Evolutionary conservation across 2,888 invertebrate species (phyloP).

Genomic region (Ichneumon xanthorius): DNA sequence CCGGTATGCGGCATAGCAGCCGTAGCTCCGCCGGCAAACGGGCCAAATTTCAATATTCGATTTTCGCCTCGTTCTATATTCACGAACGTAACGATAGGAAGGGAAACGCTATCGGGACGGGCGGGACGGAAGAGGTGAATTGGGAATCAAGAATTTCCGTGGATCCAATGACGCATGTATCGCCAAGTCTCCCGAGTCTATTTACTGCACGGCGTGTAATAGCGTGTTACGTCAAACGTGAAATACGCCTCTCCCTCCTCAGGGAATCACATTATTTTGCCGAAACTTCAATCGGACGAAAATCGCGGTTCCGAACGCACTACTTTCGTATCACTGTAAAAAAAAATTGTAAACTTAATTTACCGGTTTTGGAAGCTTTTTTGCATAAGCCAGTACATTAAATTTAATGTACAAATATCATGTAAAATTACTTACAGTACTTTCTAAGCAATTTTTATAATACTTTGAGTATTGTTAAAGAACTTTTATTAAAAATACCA

Average conservation of each 20-base stretch:
- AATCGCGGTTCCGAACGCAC: no score
- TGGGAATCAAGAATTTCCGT: constrained; percentile 62
- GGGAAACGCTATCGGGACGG: constrained; percentile 36
- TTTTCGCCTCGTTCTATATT: constrained; percentile 67
- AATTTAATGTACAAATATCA: no score
- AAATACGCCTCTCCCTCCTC: background rate
- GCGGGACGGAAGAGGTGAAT: constrained; percentile 51
- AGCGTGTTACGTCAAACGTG: constrained; percentile 10
- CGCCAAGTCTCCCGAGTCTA: constrained; percentile 11
- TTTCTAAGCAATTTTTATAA: no score
- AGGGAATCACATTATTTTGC: no score
- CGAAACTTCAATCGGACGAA: no score
- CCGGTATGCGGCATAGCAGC: constrained; percentile 45
- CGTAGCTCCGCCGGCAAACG: constrained; percentile 8
- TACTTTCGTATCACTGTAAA: no score
- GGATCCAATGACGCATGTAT: constrained; percentile 47
- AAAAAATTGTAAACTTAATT: no score
- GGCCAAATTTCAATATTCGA: constrained; percentile 73
- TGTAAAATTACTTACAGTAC: no score
- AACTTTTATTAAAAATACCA: no score
- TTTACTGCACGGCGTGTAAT: constrained; percentile 1
- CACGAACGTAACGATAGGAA: constrained; percentile 39
- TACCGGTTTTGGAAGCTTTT: no score
- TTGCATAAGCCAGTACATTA: no score
- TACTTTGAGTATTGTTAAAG: no score